Conservation (phyloP, 2,113 vertebrate genomes). For the rat (Rattus norvegicus) region GRCr8 NC_086019.1:136168501-136169000, state of each 20-base stretch:
- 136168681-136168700: background rate
- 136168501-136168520: background rate
- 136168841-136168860: too few species aligned
- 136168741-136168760: too few species aligned
- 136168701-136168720: background rate
- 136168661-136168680: background rate
- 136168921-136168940: background rate
- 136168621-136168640: background rate
- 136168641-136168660: background rate
- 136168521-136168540: background rate
- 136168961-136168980: background rate
- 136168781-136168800: background rate
- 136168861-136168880: too few species aligned
- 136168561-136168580: background rate
- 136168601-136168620: background rate
- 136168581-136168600: background rate
- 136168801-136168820: background rate
- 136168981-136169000: background rate
- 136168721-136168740: background rate
- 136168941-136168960: background rate
- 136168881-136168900: fast-evolving
- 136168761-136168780: background rate
- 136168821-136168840: background rate
- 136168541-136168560: background rate
- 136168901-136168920: too few species aligned